Evolutionary conservation across 2,113 vertebrate species (phyloP).

Genomic region (Montifringilla adamsi): DNA sequence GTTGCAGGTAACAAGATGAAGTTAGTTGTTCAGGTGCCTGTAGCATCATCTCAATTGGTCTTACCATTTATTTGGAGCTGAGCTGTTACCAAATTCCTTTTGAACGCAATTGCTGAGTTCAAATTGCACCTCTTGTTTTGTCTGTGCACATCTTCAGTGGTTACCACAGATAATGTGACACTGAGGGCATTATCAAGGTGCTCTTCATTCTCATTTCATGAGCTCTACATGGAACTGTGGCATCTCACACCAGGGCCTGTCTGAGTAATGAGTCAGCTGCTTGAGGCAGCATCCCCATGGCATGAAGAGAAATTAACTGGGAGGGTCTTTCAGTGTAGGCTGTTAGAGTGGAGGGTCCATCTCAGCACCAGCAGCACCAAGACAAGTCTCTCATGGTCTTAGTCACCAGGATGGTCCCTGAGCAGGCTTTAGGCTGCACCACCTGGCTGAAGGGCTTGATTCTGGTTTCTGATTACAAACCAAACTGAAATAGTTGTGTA

Average conservation of each 20-base stretch:
- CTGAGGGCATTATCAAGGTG: neutral
- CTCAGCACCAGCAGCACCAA: neutral
- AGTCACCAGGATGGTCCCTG: neutral
- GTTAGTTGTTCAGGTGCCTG: neutral
- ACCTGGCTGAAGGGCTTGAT: neutral
- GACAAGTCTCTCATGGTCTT: neutral
- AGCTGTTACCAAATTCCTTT: neutral
- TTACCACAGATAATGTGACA: neutral
- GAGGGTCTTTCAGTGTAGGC: neutral
- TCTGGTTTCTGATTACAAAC: neutral
- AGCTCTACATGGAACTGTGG: accelerated
- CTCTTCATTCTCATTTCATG: neutral
- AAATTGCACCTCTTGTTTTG: neutral
- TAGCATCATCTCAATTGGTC: neutral
- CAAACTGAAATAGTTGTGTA: neutral
- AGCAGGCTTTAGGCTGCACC: neutral
- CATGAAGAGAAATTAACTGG: neutral
- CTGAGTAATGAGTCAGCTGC: neutral
- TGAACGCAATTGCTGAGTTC: neutral
- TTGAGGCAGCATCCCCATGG: neutral
- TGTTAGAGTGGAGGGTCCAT: neutral
- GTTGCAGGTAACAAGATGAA: slow-evolving; percentile 85
- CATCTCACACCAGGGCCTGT: neutral
- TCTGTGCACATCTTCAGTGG: slow-evolving; percentile 17
- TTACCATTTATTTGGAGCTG: neutral